Evolutionary conservation across 2,113 vertebrate genomes (phyloP).

Genomic region (Leucopsar rothschildi): DNA sequence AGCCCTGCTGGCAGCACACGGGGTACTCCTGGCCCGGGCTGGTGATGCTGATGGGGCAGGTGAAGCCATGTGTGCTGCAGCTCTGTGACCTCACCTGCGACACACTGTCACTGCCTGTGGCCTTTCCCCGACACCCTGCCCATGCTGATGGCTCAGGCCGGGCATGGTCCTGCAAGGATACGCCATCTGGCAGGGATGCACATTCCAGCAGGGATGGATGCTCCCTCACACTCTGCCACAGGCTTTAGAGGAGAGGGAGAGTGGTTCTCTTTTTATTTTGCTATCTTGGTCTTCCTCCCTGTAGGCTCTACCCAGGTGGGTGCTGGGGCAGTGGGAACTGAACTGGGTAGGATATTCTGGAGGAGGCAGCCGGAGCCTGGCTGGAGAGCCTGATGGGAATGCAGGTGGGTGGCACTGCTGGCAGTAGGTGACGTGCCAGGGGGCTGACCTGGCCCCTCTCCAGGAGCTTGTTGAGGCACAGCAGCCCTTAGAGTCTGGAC

Average conservation of each 20-base stretch:
- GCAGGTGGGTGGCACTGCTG: background rate
- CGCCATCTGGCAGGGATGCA: fast-evolving
- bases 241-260: background rate
- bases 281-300: background rate
- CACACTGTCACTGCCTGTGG: fast-evolving
- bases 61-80: background rate
- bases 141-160: fast-evolving
- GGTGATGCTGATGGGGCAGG: background rate
- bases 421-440: fast-evolving
- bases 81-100: fast-evolving
- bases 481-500: background rate
- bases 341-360: background rate
- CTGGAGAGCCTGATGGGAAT: background rate
- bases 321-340: background rate
- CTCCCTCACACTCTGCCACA: fast-evolving
- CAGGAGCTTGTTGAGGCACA: background rate
- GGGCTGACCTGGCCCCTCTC: background rate
- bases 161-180: fast-evolving
- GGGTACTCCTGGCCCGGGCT: fast-evolving
- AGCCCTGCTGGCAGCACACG: background rate
- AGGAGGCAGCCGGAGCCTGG: background rate
- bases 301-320: background rate
- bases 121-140: background rate
- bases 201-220: fast-evolving
- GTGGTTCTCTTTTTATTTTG: background rate